These are phyloP conservation scores for Drosophila kanapiae DNA, from an alignment of 1,140 invertebrate species.

Conservation along the genomic window DNA sequence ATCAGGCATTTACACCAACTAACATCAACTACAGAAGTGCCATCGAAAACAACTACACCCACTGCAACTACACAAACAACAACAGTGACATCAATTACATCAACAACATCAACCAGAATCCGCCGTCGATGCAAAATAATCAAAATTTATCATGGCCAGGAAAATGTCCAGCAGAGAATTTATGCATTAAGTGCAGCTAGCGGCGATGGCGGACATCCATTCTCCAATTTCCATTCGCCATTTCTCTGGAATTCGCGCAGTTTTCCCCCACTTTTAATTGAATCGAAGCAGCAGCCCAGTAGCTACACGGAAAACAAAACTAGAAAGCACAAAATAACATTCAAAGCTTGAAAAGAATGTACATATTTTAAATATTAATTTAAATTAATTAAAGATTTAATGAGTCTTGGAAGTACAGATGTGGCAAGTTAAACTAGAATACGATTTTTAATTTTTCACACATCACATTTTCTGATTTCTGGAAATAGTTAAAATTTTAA, in stretches of 20 bases:
- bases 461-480: too few relatives aligned
- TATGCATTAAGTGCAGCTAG: conserved; percentile 77
- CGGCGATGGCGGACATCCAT: conserved; percentile 28
- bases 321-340: not conserved
- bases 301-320: conserved; percentile 17
- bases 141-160: conserved; percentile 66
- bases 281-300: conserved; percentile 54
- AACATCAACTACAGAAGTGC: conserved; percentile 28
- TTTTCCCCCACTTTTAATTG: conserved; percentile 63
- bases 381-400: not conserved
- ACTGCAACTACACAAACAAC: conserved; percentile 9
- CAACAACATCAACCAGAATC: conserved; percentile 26
- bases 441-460: too few relatives aligned
- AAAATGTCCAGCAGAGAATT: conserved; percentile 75
- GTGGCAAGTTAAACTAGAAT: too few relatives aligned
- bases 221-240: conserved; percentile 43
- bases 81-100: conserved; percentile 46
- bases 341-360: not conserved
- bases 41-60: conserved; percentile 7
- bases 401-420: too few relatives aligned
- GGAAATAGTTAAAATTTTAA: too few relatives aligned
- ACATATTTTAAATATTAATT: not conserved
- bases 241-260: conserved; percentile 51
- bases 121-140: conserved; percentile 36
- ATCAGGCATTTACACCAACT: conserved; percentile 10